Percentiles rank a stretch among this genome's conserved stretches.
phyloP scores from a whole-genome alignment of 2,888 invertebrate genomes.

The Heliconius ismenius region DNA sequence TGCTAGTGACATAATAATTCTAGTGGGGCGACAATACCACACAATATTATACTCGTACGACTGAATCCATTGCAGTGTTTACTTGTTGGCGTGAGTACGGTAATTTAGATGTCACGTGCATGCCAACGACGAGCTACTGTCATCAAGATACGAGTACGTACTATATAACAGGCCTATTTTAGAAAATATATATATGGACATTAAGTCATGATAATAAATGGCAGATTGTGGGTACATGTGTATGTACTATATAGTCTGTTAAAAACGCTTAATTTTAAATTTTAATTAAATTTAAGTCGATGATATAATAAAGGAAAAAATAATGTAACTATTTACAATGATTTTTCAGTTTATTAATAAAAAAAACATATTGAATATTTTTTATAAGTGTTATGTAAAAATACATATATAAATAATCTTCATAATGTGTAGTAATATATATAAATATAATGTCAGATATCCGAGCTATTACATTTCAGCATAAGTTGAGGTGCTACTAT shows the following conservation, averaged over 20 bases:
- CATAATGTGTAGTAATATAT: too few relatives aligned
- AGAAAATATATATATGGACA: not conserved
- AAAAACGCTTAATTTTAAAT: too few relatives aligned
- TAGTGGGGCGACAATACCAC: slow-evolving; percentile 20
- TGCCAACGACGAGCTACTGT: slow-evolving; percentile 16
- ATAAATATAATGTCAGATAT: not conserved
- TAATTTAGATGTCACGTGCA: slow-evolving; percentile 52
- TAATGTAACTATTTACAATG: too few relatives aligned
- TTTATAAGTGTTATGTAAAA: not conserved
- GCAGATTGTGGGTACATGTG: not conserved
- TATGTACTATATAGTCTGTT: not conserved
- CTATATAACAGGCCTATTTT: slow-evolving; percentile 11
- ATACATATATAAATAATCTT: not conserved
- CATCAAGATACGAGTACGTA: slow-evolving; percentile 5
- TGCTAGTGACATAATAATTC: slow-evolving; percentile 23
- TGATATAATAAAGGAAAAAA: too few relatives aligned
- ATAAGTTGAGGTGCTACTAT: slow-evolving; percentile 18
- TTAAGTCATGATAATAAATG: not conserved
- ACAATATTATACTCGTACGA: not conserved
- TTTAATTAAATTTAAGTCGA: too few relatives aligned
- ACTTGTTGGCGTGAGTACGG: slow-evolving; percentile 49
- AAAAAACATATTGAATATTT: too few relatives aligned
- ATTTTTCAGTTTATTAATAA: too few relatives aligned
- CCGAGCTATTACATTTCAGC: slow-evolving; percentile 1
- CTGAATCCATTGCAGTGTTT: slow-evolving; percentile 49